Evolutionary conservation across 2,113 vertebrate species (phyloP).

Genomic region (Nestor notabilis): DNA sequence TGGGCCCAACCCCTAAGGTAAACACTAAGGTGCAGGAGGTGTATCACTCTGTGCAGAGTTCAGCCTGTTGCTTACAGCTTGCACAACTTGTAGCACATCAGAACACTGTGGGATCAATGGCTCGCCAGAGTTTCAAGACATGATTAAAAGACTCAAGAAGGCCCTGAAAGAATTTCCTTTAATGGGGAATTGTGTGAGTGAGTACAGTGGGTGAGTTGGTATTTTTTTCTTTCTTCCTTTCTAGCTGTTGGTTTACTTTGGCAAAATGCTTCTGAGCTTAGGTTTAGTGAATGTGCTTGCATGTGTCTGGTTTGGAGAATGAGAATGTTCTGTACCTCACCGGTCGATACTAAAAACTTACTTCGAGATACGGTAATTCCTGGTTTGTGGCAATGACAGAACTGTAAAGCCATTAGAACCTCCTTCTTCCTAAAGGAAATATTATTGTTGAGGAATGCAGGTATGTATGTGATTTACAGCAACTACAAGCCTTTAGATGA

Average conservation of each 20-base stretch:
- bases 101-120: conserved; percentile 68
- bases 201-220: conserved; percentile 88
- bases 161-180: conserved; percentile 74
- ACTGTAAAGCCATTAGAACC: background rate
- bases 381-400: conserved; percentile 4
- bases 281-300: conserved; percentile 30
- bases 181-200: conserved; percentile 94
- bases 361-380: background rate
- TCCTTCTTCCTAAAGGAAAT: background rate
- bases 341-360: background rate
- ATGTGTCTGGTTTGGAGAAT: conserved; percentile 17
- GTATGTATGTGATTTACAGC: background rate
- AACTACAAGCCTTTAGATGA: background rate
- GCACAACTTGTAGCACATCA: conserved; percentile 64
- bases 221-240: conserved; percentile 51
- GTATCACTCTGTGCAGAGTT: conserved; percentile 62
- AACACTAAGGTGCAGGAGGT: conserved; percentile 79
- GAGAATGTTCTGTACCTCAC: conserved; percentile 20
- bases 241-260: conserved; percentile 53
- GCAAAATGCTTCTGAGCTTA: conserved; percentile 33
- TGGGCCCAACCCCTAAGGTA: conserved; percentile 71
- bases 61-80: conserved; percentile 62
- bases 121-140: conserved; percentile 74
- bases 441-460: background rate
- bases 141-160: conserved; percentile 78